Percentiles rank a stretch among this genome's conserved stretches.
phyloP scores from a whole-genome alignment of 2,888 invertebrate genomes.

The Aphelenchoides bicaudatus region DNA sequence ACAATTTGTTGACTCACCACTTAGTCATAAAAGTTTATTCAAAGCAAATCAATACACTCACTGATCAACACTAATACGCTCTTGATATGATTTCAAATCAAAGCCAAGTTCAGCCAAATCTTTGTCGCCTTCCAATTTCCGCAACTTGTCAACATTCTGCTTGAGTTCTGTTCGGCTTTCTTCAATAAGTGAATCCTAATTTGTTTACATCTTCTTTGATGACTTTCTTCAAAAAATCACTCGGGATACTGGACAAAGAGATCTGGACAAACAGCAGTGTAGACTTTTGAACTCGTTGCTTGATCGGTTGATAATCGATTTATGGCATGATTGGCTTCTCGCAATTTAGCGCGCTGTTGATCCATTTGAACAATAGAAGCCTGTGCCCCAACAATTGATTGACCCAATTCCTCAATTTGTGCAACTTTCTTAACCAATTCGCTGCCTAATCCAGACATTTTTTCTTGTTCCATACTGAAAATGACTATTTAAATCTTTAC shows the following conservation, averaged over 20 bases:
- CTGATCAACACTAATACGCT: background rate
- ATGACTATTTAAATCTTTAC: background rate
- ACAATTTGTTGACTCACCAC: no score
- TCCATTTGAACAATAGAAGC: conserved; percentile 13
- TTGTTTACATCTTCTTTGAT: conserved; percentile 5
- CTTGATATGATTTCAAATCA: background rate
- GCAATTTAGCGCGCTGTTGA: conserved; percentile 11
- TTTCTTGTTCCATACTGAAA: no score
- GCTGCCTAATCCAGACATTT: conserved; percentile 1
- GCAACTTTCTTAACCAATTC: conserved; percentile 9
- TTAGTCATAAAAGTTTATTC: no score
- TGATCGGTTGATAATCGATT: background rate
- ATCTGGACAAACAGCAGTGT: conserved; percentile 10
- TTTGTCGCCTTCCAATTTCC: conserved; percentile 10
- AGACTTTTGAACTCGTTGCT: conserved; percentile 8
- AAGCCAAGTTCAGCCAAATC: conserved; percentile 10
- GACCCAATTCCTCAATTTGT: background rate
- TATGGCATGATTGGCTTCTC: conserved; percentile 15
- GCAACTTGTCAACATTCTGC: background rate
- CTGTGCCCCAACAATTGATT: conserved; percentile 5
- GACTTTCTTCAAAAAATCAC: background rate
- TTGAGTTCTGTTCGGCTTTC: conserved; percentile 13
- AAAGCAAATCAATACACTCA: no score
- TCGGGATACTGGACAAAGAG: conserved; percentile 18
- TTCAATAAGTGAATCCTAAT: background rate